phyloP scores from a whole-genome alignment of 2,797 vertebrate genomes.

The Taenioides sp. region DNA sequence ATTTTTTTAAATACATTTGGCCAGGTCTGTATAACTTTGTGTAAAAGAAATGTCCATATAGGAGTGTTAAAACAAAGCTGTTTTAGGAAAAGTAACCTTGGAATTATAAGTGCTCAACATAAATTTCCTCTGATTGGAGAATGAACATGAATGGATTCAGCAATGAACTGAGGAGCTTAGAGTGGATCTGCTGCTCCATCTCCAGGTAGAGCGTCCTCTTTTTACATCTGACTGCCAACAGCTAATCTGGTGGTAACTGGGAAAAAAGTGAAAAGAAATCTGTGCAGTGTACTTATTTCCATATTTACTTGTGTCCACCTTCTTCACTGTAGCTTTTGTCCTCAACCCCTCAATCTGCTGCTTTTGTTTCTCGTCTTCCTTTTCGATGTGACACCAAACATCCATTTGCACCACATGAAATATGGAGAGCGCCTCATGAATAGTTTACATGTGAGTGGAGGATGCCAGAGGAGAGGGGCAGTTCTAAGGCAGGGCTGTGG shows the following conservation, averaged over 20 bases:
- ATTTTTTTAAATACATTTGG: too few species aligned
- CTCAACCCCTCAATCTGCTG: conserved; percentile 27
- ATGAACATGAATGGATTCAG: not conserved
- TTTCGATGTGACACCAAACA: conserved; percentile 66
- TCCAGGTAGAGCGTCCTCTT: not conserved
- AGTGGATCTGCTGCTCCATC: not conserved
- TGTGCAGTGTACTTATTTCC: conserved; percentile 9
- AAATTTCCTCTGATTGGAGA: not conserved
- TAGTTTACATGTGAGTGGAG: conserved; percentile 73
- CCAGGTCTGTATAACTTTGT: too few species aligned
- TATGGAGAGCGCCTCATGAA: conserved; percentile 76
- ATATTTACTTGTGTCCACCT: conserved; percentile 1
- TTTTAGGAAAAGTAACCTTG: not conserved
- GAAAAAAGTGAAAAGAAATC: not conserved
- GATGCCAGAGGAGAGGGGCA: conserved; percentile 44
- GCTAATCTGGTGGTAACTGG: too few species aligned
- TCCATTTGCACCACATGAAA: conserved; percentile 77
- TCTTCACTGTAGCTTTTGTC: conserved; percentile 32
- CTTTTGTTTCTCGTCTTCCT: conserved; percentile 41
- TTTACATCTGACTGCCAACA: not conserved
- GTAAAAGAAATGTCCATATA: too few species aligned
- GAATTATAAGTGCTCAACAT: not conserved
- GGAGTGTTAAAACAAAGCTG: not conserved
- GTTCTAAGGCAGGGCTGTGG: conserved; percentile 30
- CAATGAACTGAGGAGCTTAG: not conserved